A percentile compares a stretch with the other conserved stretches of the same genome.
phyloP scores from a whole-genome alignment of 2,113 vertebrate genomes.

The Otis tarda region DNA sequence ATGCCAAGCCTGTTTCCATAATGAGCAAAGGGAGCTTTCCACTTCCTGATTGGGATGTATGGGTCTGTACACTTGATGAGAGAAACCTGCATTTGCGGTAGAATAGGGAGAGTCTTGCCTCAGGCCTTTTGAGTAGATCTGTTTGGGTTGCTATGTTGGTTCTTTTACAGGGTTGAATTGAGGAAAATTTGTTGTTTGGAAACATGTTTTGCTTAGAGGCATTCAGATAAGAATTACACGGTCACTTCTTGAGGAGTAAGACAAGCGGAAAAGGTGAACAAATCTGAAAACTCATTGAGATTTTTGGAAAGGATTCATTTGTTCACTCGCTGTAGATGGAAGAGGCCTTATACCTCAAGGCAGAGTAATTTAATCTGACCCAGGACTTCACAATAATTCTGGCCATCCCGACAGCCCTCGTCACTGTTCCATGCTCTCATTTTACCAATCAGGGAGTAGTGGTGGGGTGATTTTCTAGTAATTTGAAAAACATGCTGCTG shows the following conservation, averaged over 20 bases:
- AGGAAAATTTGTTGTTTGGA: neutral
- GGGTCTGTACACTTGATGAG: neutral
- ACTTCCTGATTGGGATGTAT: neutral
- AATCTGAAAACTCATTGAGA: neutral
- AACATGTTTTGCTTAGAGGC: neutral
- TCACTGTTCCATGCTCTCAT: neutral
- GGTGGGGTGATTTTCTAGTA: neutral
- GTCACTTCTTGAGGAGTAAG: neutral
- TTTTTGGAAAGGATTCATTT: neutral
- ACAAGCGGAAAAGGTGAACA: neutral
- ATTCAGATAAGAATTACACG: neutral
- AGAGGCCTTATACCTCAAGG: neutral
- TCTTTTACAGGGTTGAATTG: neutral
- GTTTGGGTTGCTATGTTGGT: neutral
- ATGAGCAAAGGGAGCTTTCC: neutral
- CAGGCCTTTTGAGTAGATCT: neutral
- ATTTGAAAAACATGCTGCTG: neutral
- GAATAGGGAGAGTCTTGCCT: neutral
- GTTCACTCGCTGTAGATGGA: neutral
- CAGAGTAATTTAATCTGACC: neutral
- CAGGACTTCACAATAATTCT: neutral
- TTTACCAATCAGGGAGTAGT: neutral
- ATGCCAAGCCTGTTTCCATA: neutral
- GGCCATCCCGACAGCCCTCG: neutral
- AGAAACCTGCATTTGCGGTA: neutral